These are phyloP conservation scores for Calephelis nemesis DNA, from an alignment of 1,140 invertebrate species.

Conservation along the genomic window DNA sequence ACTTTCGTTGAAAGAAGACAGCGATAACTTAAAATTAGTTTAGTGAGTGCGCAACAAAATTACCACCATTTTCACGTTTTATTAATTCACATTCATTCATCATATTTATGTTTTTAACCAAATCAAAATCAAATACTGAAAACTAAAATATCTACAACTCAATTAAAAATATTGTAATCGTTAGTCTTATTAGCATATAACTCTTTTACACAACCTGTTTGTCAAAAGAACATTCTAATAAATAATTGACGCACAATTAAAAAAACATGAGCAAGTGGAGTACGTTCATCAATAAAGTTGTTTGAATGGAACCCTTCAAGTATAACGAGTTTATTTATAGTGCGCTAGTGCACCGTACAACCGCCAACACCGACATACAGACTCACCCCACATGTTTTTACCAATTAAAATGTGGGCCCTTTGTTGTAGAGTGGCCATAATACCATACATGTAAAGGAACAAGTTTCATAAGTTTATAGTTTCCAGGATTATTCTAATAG, in stretches of 20 bases:
- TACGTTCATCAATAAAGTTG: conserved; percentile 1
- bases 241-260: conserved; percentile 13
- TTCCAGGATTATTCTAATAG: background rate
- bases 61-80: too few relatives aligned
- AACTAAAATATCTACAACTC: too few relatives aligned
- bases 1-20: too few relatives aligned
- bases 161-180: too few relatives aligned
- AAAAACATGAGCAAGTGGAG: conserved; percentile 11
- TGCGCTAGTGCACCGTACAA: background rate
- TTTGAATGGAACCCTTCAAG: conserved; percentile 25
- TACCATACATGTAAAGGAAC: background rate
- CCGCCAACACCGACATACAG: conserved; percentile 8
- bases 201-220: background rate
- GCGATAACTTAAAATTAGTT: too few relatives aligned
- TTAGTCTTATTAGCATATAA: too few relatives aligned
- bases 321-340: conserved; percentile 43
- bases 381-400: conserved; percentile 42
- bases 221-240: conserved; percentile 15
- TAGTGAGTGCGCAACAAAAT: too few relatives aligned
- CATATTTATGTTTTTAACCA: too few relatives aligned
- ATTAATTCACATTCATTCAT: too few relatives aligned
- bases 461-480: background rate
- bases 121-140: too few relatives aligned
- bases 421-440: conserved; percentile 3
- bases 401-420: conserved; percentile 44